Conservation (phyloP, 1,140 invertebrate genomes). For the Euglossa dilemma region DNA sequence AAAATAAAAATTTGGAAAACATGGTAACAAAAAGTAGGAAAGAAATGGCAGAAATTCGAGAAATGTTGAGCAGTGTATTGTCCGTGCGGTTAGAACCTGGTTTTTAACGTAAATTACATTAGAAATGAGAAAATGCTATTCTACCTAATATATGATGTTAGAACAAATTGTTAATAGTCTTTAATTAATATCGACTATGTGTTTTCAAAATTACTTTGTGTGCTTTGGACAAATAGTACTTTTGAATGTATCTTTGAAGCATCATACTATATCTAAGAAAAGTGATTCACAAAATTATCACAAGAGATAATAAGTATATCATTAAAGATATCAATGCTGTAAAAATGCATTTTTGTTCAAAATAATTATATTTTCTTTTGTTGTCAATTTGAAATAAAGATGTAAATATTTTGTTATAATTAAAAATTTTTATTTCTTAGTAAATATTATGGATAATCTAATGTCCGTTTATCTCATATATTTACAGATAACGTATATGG, state of each 20-base stretch:
- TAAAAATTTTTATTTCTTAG: conserved; percentile 52
- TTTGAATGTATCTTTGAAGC: not conserved
- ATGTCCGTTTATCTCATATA: conserved; percentile 35
- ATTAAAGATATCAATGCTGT: conserved; percentile 34
- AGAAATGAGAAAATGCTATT: conserved; percentile 14
- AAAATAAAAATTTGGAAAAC: conserved; percentile 72
- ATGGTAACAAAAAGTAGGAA: conserved; percentile 70
- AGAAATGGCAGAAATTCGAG: conserved; percentile 73
- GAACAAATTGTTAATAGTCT: not conserved
- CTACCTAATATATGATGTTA: not conserved
- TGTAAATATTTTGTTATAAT: conserved; percentile 46
- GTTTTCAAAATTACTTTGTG: conserved; percentile 25
- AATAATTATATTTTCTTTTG: conserved; percentile 27
- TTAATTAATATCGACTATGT: conserved; percentile 19
- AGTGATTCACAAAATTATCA: conserved; percentile 24
- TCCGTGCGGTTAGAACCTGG: conserved; percentile 78
- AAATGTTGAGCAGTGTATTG: conserved; percentile 73
- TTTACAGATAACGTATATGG: conserved; percentile 27
- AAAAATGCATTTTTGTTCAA: conserved; percentile 40
- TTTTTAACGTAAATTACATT: conserved; percentile 56
- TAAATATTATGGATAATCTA: conserved; percentile 23
- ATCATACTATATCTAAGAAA: not conserved
- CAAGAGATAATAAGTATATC: conserved; percentile 21
- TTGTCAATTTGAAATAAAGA: conserved; percentile 43
- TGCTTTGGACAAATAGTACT: not conserved